Percentiles rank a stretch among this genome's conserved stretches.
Conservation (phyloP, 2,113 vertebrate species). For the Dipodomys spectabilis region DNA sequence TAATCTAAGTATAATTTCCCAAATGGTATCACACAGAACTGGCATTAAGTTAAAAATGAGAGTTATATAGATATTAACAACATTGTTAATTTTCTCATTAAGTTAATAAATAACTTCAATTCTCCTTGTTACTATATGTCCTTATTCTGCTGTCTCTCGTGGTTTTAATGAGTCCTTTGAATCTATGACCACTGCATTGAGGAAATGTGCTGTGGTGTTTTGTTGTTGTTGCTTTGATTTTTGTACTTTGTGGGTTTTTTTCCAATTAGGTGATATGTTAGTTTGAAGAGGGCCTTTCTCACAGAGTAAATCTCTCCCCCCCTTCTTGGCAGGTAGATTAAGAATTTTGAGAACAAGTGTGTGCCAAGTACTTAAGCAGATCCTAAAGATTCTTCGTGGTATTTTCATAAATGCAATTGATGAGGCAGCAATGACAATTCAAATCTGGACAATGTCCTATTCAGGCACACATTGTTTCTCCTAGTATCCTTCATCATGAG, state of each 20-base stretch:
- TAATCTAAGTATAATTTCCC: not conserved
- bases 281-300: not conserved
- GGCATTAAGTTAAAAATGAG: constrained; percentile 50
- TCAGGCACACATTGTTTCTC: not conserved
- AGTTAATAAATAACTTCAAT: constrained; percentile 51
- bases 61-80: constrained; percentile 45
- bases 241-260: not conserved
- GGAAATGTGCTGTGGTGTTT: not conserved
- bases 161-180: not conserved
- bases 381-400: not conserved
- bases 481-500: not conserved
- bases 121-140: constrained; percentile 44
- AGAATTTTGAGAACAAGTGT: not conserved
- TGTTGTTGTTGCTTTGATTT: not conserved
- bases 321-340: not conserved
- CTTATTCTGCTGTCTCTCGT: constrained; percentile 11
- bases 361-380: not conserved
- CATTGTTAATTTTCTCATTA: constrained; percentile 54
- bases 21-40: not conserved
- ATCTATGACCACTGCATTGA: not conserved
- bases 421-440: not conserved
- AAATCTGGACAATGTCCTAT: not conserved
- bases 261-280: not conserved
- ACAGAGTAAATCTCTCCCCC: not conserved
- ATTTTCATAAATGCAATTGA: not conserved